A percentile compares a stretch with the other conserved stretches of the same genome.
phyloP scores from a whole-genome alignment of 2,113 vertebrate genomes.

The Diadophis punctatus region DNA sequence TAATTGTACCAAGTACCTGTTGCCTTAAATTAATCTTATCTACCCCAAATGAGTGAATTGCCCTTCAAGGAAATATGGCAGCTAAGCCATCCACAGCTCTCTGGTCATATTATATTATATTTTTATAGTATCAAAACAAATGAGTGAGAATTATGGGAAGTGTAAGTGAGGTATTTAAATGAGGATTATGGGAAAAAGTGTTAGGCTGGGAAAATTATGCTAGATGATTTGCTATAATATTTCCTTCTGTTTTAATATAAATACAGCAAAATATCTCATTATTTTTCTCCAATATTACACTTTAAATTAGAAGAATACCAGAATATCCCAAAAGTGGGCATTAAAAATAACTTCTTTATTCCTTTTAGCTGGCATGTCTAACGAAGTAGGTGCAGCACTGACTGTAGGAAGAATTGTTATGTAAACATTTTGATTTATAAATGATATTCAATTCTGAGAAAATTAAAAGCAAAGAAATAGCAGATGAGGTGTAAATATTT shows the following conservation, averaged over 20 bases:
- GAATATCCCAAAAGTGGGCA: neutral
- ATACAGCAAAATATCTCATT: constrained; percentile 30
- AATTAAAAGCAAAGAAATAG: neutral
- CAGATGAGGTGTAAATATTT: neutral
- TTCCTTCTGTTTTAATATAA: constrained; percentile 7
- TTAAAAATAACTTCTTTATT: neutral
- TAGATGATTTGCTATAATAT: neutral
- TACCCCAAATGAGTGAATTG: neutral
- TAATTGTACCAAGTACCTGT: neutral
- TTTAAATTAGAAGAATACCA: neutral
- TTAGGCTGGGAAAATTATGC: neutral
- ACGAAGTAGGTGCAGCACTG: neutral
- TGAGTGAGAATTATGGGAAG: neutral
- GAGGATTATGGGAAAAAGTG: neutral
- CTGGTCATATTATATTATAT: neutral
- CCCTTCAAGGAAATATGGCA: neutral
- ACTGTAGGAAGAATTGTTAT: neutral
- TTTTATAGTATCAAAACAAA: neutral
- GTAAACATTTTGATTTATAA: neutral
- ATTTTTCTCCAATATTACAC: neutral
- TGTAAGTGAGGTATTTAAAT: neutral
- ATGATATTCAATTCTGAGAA: neutral
- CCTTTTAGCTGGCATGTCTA: neutral
- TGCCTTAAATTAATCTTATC: neutral
- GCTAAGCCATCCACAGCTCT: neutral